Evolutionary conservation across 2,113 vertebrate species (phyloP), one percentile per base, ranked within the genome.

Genomic region (Dolichallabes microphthalmus): DNA sequence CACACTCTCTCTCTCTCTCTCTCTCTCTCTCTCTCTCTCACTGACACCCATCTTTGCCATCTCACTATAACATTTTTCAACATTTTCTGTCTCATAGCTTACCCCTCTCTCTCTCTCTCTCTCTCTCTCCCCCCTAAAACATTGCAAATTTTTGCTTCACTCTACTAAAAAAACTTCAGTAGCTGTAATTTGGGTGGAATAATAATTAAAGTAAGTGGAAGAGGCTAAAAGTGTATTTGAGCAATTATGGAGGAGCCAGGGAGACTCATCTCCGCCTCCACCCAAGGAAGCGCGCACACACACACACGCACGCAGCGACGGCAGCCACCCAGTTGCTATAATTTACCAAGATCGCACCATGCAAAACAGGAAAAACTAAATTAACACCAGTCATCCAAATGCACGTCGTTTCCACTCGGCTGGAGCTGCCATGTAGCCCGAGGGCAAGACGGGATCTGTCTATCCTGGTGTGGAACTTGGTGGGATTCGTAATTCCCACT

Each of bases 161-260:
- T 19, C 60, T 1, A 32, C 52, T 57, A 75, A 75, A 87, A 85
- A 84, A 87, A 82, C 74, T 83, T 89, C 52, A 88, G 61, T 87
- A 11, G 27, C 50, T 61, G 80, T 77, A 90, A 88, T 89, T 90
- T 91, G 86, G 75, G 68, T 84, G 77, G 89, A 90, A 88, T 90
- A 87, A 85, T 79, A 83, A 90, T 89, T 88, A 88, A 77, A 84
- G 88, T 88, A 83, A 89, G 87, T 79, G 32, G 63, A 6, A 63
- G 64, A 81, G 86, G 88, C 77, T 68, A 69, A 81, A 77, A 83
- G 60, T 86, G 69, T 74, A 74, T 84, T 79, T 85, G 71, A 86
- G 85, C 69, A 75, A 88, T 87, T 88, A 85, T 25, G 53, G 57
- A 53, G 63, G 71, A 89, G 82, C 87, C 86, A 83, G 86, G 22